phyloP scores from a whole-genome alignment of 1,140 invertebrate genomes.

The Pseudobourletiella spinata region DNA sequence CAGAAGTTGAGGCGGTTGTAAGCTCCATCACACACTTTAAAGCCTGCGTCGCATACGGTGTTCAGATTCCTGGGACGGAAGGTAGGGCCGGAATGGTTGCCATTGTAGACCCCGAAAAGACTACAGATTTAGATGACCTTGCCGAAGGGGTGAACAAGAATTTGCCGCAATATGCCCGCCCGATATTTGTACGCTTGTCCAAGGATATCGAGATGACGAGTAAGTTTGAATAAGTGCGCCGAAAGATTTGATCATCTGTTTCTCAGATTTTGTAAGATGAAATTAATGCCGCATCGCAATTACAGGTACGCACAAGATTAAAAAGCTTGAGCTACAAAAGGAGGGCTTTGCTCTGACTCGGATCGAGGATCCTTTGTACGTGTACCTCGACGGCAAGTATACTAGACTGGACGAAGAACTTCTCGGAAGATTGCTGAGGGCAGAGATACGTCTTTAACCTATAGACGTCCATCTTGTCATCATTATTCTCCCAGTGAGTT shows the following conservation, averaged over 20 bases:
- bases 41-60: constrained; percentile 56
- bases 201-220: constrained; percentile 76
- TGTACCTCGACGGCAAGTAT: constrained; percentile 51
- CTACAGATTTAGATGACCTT: constrained; percentile 57
- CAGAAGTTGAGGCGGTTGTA: constrained; percentile 55
- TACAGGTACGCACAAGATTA: constrained; percentile 81
- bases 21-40: constrained; percentile 46
- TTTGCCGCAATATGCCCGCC: constrained; percentile 78
- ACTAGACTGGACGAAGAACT: constrained; percentile 48
- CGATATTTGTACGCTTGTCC: constrained; percentile 74
- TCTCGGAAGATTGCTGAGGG: not conserved
- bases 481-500: too few relatives aligned
- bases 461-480: too few relatives aligned
- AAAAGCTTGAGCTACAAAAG: constrained; percentile 80
- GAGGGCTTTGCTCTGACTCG: constrained; percentile 75
- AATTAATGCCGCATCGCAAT: constrained; percentile 27
- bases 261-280: not conserved
- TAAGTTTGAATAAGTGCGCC: constrained; percentile 42
- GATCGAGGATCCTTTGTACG: constrained; percentile 69
- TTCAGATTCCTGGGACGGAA: constrained; percentile 65
- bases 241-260: not conserved
- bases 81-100: constrained; percentile 85
- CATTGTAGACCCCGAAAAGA: constrained; percentile 69
- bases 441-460: constrained; percentile 40
- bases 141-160: constrained; percentile 54